Base-by-base conservation (phyloP, 2,797 vertebrate species). In the Danio jaintianensis region DNA sequence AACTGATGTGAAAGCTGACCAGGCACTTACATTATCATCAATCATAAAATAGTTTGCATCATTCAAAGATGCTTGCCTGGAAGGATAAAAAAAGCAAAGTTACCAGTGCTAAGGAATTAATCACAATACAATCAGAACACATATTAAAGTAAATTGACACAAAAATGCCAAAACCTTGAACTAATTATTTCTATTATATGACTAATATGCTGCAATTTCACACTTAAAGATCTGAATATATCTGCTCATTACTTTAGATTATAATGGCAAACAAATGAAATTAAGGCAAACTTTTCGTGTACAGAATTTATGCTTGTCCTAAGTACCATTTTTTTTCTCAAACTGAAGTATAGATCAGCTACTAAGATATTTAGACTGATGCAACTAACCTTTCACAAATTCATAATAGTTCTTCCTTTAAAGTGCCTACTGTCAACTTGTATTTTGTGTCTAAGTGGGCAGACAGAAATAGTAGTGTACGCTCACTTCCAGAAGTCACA, bases 311-410 rank as follows among this genome's bases (percentile, higher is more conserved):
- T 69, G 29, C 52, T 45, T 15, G 9, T 70, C 16, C 10, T 40
- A 3, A 70, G 7, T 42, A 42, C 55, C 12, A 18, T 11, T 56
- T 70, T 11, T 56, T 53, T 18, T 38, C 18, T 52, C 9, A 38
- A 16, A 47, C 42, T 66, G 63, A 5, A 70, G 70, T 5, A n/a
- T n/a, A 11, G 3, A 40, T 40, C 15, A 52, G n/a, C 4, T 4
- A 70, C 68, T 13, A 20, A 20, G 11, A 15, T 16, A 6, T 7
- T 42, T 12, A 70, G 20, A 70, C n/a, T 20, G n/a, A 8, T 63
- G 38, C 16, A 70, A 55, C 68, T 42, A 70, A 70, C 68, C 68
- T 53, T 53, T 53, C 16, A 69, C 48, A 70, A 69, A 53, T 50
- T 9, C 45, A 6, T 13, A 68, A 15, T 18, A 18, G 10, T 12